Evolutionary conservation across 1,140 invertebrate genomes (phyloP), one percentile per base, ranked within the genome.

Genomic region (Papilio glaucus): DNA sequence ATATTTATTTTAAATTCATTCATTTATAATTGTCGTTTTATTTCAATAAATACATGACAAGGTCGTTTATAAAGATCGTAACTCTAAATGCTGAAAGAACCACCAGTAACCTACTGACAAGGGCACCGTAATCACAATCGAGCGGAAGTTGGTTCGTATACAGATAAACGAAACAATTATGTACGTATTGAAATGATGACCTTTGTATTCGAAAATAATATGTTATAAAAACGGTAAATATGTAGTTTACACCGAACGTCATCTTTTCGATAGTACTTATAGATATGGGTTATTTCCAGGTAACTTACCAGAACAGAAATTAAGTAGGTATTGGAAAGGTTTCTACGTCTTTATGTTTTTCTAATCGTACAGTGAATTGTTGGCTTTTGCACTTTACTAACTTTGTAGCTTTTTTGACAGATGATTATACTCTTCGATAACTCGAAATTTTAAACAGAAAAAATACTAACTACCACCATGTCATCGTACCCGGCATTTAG

Each of bases 401-500:
- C n/a, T n/a, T n/a, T n/a, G n/a, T n/a, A n/a, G n/a, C n/a, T n/a
- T n/a, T 33, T 33, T 6, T 33, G 29, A 33, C 39, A 13, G 39
- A 41, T 41, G 10, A 13, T 33, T 33, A 41, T 41, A 13, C 39
- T 41, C 39, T 41, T 41, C 39, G 39, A 41, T 41, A 41, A 33
- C 29, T 33, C 29, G 29, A 33, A 33, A n/a, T n/a, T n/a, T n/a
- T n/a, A n/a, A n/a, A 33, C 29, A 33, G 29, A 33, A n/a, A n/a
- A n/a, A n/a, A 33, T 33, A 33, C 29, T 18, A n/a, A n/a, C n/a
- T n/a, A n/a, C n/a, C n/a, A n/a, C n/a, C 15, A 13, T 45, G 42
- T 15, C 42, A 45, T 45, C 42, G 42, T 45, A 45, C n/a, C 42
- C 21, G 38, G 41, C 33, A 41, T 41, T 39, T n/a, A n/a, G n/a